These are phyloP conservation scores for Scaptomyza reducta DNA, from an alignment of 2,888 invertebrate genomes.

Conservation along the genomic window DNA sequence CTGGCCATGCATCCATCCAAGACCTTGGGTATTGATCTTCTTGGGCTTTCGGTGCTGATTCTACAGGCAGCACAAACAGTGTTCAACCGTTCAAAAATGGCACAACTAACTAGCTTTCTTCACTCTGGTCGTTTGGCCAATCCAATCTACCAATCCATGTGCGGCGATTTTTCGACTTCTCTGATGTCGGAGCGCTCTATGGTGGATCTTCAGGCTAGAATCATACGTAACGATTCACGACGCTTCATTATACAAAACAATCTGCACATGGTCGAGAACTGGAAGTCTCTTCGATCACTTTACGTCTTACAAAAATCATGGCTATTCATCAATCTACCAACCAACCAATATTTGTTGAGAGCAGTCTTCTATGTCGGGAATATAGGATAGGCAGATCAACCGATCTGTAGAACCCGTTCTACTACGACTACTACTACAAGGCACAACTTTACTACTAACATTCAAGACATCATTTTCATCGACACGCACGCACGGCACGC, in stretches of 20 bases:
- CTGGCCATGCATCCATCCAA: slow-evolving; percentile 20
- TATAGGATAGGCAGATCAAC: slow-evolving; percentile 23
- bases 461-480: slow-evolving; percentile 53
- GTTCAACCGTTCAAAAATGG: slow-evolving; percentile 30
- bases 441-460: slow-evolving; percentile 37
- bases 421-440: slow-evolving; percentile 8
- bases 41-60: slow-evolving; percentile 36
- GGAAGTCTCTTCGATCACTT: slow-evolving; percentile 36
- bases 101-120: slow-evolving; percentile 20
- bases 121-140: slow-evolving; percentile 18
- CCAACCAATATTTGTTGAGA: slow-evolving; percentile 16
- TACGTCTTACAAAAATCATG: slow-evolving; percentile 20
- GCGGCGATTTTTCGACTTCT: slow-evolving; percentile 28
- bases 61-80: slow-evolving; percentile 28
- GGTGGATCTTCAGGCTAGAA: slow-evolving; percentile 20
- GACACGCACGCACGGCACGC: slow-evolving; percentile 52
- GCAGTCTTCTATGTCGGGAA: slow-evolving; percentile 19
- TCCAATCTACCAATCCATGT: slow-evolving; percentile 17
- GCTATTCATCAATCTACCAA: slow-evolving; percentile 28
- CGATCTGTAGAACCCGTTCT: slow-evolving; percentile 23
- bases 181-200: slow-evolving; percentile 32
- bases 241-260: slow-evolving; percentile 29
- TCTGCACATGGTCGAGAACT: slow-evolving; percentile 31
- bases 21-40: slow-evolving; percentile 22
- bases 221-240: slow-evolving; percentile 22